Percentiles rank a stretch among this genome's conserved stretches.
phyloP scores from a whole-genome alignment of 1,140 invertebrate genomes.

The Calosoma granatense region DNA sequence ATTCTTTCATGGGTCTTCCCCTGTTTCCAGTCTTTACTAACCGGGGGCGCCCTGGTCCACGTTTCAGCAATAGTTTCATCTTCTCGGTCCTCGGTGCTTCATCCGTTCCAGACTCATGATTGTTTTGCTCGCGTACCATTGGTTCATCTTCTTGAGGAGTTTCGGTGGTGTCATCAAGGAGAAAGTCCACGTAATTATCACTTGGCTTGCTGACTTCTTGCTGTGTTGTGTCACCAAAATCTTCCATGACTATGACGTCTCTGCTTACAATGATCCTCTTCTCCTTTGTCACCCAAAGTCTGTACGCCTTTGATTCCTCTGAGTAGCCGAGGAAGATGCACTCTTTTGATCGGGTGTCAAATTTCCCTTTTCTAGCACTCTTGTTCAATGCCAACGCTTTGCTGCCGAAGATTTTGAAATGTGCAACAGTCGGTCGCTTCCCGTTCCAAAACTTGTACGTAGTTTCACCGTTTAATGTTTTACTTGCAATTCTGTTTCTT shows the following conservation, averaged over 20 bases:
- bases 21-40: constrained; percentile 13
- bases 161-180: neutral
- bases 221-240: too few species aligned
- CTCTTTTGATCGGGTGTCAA: constrained; percentile 19
- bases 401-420: constrained; percentile 20
- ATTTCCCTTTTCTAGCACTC: constrained; percentile 21
- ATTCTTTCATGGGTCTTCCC: neutral
- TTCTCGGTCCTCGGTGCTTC: neutral
- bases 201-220: neutral
- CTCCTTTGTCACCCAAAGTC: constrained; percentile 22
- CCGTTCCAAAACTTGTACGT: constrained; percentile 22
- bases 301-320: constrained; percentile 23
- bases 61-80: neutral
- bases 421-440: constrained; percentile 10
- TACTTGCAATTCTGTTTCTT: constrained; percentile 18
- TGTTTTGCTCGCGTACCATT: neutral
- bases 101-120: neutral
- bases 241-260: too few species aligned
- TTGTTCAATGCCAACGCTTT: constrained; percentile 18
- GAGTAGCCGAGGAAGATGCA: constrained; percentile 28
- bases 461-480: constrained; percentile 13
- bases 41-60: neutral
- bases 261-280: too few species aligned
- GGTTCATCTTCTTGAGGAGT: neutral
- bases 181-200: neutral